Base-by-base conservation (phyloP, 2,113 vertebrate species). In the Phalacrocorax carbo region DNA sequence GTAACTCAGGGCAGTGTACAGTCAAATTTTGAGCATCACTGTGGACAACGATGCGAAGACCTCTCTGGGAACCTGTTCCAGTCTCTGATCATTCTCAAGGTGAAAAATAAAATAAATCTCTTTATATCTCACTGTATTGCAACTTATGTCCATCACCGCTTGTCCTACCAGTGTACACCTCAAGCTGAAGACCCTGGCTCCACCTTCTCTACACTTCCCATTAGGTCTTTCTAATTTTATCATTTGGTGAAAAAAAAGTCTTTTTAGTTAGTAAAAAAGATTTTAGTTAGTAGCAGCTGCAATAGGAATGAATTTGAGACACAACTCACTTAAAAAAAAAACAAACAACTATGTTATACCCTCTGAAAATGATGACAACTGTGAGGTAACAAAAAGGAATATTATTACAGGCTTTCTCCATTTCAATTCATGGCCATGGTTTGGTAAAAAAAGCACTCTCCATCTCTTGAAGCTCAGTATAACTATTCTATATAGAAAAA, bases 1-100 rank as follows among this genome's bases (percentile, higher is more conserved):
- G 29, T 42, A 78, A 34, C 34, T 49, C 17, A 7, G 13, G 9
- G 3, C 2, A 2, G 0, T 0, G 1, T 42, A n/a, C 1, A 62
- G 42, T 27, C 38, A 76, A 85, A 62, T 64, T 58, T 27, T 87
- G 30, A 89, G 10, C 25, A 40, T 44, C 1, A 1, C 11, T 9
- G 27, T 11, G 16, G 42, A 66, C 5, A 71, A 36, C 42, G 36
- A 75, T 49, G 51, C 11, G 51, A 48, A 80, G 62, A 30, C 4
- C 6, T 54, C 21, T 60, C 40, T 55, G 13, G 15, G 13, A 81
- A 71, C 5, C 13, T 84, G 3, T 42, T 58, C 8, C 17, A 66
- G 11, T 22, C 20, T 69, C 42, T 78, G 69, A 46, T 42, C 4
- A 76, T 29, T 52, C 30, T 81, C 26, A n/a, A 6, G 5, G 36